phyloP scores from a whole-genome alignment of 2,797 vertebrate species.

The Tokudaia tokunoshimensis region DNA sequence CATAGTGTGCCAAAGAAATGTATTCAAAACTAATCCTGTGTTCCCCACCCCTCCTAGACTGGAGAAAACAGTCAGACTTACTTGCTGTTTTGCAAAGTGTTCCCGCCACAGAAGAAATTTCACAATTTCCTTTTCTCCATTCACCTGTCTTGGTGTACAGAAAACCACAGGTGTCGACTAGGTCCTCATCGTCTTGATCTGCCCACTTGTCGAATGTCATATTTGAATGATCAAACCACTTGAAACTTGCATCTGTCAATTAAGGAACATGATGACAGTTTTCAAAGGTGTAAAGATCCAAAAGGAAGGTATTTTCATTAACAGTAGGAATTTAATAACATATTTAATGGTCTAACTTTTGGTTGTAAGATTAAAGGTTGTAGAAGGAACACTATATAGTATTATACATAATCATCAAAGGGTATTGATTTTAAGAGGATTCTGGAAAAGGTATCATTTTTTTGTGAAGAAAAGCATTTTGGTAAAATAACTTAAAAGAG shows the following conservation, averaged over 20 bases:
- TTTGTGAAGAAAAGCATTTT: constrained; percentile 37
- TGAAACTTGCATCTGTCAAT: constrained; percentile 89
- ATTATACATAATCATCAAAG: background rate
- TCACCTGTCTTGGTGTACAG: constrained; percentile 90
- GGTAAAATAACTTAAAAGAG: background rate
- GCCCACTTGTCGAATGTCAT: constrained; percentile 92
- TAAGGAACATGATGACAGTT: constrained; percentile 58
- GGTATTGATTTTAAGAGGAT: background rate
- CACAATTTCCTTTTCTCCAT: constrained; percentile 92
- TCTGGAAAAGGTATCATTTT: constrained; percentile 21
- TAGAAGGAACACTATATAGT: background rate
- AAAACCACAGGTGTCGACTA: constrained; percentile 90
- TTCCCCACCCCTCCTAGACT: background rate
- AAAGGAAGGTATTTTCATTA: constrained; percentile 36
- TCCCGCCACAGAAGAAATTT: constrained; percentile 88
- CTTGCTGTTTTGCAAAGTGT: constrained; percentile 92
- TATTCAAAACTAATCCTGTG: constrained; percentile 11
- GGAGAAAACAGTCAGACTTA: constrained; percentile 83
- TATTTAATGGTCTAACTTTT: constrained; percentile 11
- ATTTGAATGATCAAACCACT: constrained; percentile 89
- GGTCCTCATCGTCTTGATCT: constrained; percentile 79
- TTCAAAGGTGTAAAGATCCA: background rate
- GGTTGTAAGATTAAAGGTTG: constrained; percentile 21
- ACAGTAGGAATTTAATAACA: background rate
- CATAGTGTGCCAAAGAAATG: background rate